Evolutionary conservation across 2,888 invertebrate genomes (phyloP).

Genomic region (Drosophila nigricruria): DNA sequence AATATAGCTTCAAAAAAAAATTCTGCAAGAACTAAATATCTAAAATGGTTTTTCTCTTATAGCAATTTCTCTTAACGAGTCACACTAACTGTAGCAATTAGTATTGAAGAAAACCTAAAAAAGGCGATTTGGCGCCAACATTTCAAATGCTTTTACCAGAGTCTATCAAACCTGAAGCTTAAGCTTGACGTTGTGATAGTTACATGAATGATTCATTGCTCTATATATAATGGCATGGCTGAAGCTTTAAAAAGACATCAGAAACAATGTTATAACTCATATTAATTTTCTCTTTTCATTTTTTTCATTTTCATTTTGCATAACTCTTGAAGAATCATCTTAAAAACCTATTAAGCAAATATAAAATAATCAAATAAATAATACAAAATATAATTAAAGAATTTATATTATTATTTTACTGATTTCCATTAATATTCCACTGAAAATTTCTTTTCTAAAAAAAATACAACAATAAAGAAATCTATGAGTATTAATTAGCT

Average conservation of each 20-base stretch:
- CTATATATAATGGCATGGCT: not conserved
- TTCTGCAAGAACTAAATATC: no score
- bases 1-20: no score
- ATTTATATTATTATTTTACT: no score
- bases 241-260: not conserved
- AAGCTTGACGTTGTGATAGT: not conserved
- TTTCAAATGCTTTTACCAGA: no score
- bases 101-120: not conserved
- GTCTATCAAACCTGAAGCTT: not conserved
- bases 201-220: not conserved
- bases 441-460: not conserved
- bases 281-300: not conserved
- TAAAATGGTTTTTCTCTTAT: no score
- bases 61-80: no score
- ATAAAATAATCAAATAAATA: no score
- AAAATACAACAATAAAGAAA: not conserved
- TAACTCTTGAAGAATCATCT: not conserved
- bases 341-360: no score
- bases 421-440: no score
- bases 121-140: no score
- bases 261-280: not conserved
- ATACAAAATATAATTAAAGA: no score
- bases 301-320: not conserved
- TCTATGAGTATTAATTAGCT: slow-evolving; percentile 20
- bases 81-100: not conserved